Conservation (phyloP, 2,113 vertebrate genomes). For the Mola mola region DNA sequence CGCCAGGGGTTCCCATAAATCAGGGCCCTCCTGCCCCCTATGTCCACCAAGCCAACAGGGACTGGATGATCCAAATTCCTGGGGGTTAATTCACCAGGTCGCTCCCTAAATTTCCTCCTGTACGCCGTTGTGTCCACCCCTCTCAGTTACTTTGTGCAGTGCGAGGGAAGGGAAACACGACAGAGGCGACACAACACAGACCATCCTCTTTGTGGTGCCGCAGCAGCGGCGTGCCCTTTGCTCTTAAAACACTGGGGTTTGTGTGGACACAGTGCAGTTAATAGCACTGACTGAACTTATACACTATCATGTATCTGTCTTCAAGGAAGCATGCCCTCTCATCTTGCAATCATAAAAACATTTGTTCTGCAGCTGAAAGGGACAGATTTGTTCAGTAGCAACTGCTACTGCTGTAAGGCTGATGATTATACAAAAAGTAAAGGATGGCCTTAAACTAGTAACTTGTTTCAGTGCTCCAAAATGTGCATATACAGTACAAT, state of each 20-base stretch:
- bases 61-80: conserved; percentile 84
- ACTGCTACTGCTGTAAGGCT: background rate
- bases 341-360: conserved; percentile 70
- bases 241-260: conserved; percentile 60
- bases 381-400: background rate
- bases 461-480: no score
- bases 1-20: conserved; percentile 82
- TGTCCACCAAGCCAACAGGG: conserved; percentile 74
- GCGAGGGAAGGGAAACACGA: conserved; percentile 30
- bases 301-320: conserved; percentile 50
- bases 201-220: conserved; percentile 20
- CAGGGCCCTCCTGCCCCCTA: conserved; percentile 75
- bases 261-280: conserved; percentile 58
- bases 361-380: conserved; percentile 39
- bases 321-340: conserved; percentile 57
- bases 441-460: no score
- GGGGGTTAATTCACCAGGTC: conserved; percentile 81
- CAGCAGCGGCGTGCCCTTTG: conserved; percentile 70
- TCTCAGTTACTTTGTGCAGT: conserved; percentile 38
- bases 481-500: no score
- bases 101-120: conserved; percentile 69
- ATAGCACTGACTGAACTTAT: conserved; percentile 51
- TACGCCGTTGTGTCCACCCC: conserved; percentile 35
- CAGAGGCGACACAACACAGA: conserved; percentile 19
- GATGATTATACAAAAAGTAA: no score